phyloP scores from a whole-genome alignment of 1,140 invertebrate species.

The Papilio polytes region DNA sequence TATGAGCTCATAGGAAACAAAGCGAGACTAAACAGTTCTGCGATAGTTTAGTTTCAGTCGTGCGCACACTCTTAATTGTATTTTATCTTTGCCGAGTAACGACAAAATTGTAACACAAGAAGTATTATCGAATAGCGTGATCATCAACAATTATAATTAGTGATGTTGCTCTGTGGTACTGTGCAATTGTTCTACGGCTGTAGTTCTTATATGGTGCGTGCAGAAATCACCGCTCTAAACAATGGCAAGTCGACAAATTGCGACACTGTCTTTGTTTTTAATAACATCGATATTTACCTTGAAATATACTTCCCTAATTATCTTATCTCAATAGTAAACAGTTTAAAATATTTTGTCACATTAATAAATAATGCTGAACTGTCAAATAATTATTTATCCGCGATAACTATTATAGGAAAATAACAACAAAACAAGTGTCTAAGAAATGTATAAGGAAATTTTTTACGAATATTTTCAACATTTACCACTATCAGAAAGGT shows the following conservation, averaged over 20 bases:
- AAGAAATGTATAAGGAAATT: too few species aligned
- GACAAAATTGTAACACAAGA: background rate
- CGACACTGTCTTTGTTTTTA: background rate
- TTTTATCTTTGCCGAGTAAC: background rate
- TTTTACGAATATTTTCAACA: too few species aligned
- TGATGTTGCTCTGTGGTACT: background rate
- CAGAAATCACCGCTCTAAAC: background rate
- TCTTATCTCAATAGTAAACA: background rate
- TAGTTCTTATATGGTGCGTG: background rate
- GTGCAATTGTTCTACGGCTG: background rate
- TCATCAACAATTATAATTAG: background rate
- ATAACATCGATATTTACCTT: background rate
- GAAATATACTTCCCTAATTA: background rate
- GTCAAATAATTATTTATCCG: background rate
- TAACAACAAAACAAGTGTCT: too few species aligned
- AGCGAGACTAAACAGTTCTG: too few species aligned
- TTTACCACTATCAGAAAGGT: background rate
- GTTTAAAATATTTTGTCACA: background rate
- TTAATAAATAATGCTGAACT: background rate
- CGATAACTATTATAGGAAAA: too few species aligned
- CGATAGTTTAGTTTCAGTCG: too few species aligned
- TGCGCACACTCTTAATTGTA: background rate
- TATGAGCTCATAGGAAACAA: too few species aligned
- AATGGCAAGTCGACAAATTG: background rate
- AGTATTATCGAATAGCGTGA: background rate